A percentile compares a stretch with the other conserved stretches of the same genome.
These are phyloP conservation scores for Aselliscus stoliczkanus DNA, from an alignment of 2,797 vertebrate genomes.

Conservation along the genomic window DNA sequence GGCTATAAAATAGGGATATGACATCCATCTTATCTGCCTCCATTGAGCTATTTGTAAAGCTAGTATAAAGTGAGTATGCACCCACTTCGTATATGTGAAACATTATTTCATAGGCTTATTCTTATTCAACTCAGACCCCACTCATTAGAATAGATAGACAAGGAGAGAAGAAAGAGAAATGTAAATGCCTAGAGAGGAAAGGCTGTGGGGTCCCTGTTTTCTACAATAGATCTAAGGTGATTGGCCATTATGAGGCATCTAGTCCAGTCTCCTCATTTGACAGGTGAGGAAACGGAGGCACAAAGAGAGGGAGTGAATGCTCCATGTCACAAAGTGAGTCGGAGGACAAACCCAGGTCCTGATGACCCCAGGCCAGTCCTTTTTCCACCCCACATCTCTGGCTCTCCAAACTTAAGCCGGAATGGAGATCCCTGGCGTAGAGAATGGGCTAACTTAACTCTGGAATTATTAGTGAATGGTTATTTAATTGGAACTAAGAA, in stretches of 20 bases:
- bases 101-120: background rate
- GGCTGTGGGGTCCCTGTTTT: background rate
- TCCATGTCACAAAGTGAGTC: background rate
- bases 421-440: background rate
- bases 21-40: background rate
- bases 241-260: background rate
- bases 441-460: background rate
- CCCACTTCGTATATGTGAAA: background rate
- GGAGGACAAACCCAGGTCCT: background rate
- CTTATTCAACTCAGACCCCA: background rate
- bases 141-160: background rate
- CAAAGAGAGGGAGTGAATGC: background rate
- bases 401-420: background rate
- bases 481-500: background rate
- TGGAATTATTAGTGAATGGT: background rate
- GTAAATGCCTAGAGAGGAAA: background rate
- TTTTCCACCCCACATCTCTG: background rate
- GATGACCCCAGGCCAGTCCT: background rate
- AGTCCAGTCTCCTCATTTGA: background rate
- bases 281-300: background rate
- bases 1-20: background rate
- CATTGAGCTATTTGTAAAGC: background rate
- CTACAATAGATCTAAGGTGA: background rate
- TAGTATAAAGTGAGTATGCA: background rate
- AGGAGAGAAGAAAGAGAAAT: background rate